Evolutionary conservation across 2,113 vertebrate species (phyloP), one percentile per base, ranked within the genome.

Genomic region (Bos indicus): DNA sequence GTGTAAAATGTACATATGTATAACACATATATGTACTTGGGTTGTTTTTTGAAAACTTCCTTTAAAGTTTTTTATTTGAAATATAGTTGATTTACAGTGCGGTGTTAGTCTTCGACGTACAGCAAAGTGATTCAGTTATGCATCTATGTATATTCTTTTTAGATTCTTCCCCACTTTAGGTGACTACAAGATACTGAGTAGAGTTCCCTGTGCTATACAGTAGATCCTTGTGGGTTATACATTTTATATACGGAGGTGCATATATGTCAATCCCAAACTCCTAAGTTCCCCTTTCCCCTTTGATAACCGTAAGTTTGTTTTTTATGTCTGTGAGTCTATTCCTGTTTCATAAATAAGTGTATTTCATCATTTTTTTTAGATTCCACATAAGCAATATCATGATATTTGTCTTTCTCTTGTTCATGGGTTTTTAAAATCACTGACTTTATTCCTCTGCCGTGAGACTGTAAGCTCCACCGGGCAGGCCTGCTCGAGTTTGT

Each of bases 381-480:
- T 52, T n/a, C 48, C 48, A 52, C 19, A 13, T 82, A 82, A n/a
- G 30, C 5, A 19, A n/a, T 52, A n/a, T 7, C 48, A 23, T 52
- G 16, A 21, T n/a, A 23, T 52, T 33, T 52, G 80, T n/a, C 80
- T 82, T 86, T 86, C 84, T 59, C 8, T 86, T 21, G 5, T 54
- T 23, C 15, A 3, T 9, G n/a, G 43, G 54, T 52, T 60, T 78
- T 78, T 30, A 36, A 16, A 30, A 9, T 46, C 2, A 30, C 46
- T 36, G 0, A n/a, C n/a, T 5, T 67, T 23, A 46, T 59, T 43
- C 71, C 51, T 26, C 74, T 14, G 9, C 71, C 36, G 0, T 57
- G n/a, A 46, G 23, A 40, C n/a, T 1, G 36, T 16, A 10, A 33
- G 43, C 30, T 2, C 10, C 14, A 3, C 48, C 0, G 4, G 64